Evolutionary conservation across 2,888 invertebrate species (phyloP).

Genomic region (Pharmacophagus antenor): DNA sequence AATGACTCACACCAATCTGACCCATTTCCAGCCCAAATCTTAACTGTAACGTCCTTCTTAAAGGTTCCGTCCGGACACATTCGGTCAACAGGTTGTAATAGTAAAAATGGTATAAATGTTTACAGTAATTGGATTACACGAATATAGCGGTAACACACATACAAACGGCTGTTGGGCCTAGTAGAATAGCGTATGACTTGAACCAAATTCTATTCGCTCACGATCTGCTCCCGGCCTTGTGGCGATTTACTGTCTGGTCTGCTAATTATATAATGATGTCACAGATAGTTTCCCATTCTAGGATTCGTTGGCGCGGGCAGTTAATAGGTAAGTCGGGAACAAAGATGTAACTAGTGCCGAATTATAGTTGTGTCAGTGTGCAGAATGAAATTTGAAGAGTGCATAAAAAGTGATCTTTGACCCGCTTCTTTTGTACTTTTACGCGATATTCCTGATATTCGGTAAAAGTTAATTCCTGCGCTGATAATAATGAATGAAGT

Average conservation of each 20-base stretch:
- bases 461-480: neutral
- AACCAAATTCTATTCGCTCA: neutral
- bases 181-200: neutral
- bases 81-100: too few species aligned
- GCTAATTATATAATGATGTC: conserved; percentile 2
- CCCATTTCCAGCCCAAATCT: too few species aligned
- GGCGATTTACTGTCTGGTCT: neutral
- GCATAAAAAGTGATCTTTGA: neutral
- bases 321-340: neutral
- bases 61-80: too few species aligned
- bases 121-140: neutral
- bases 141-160: neutral
- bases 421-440: neutral
- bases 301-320: neutral
- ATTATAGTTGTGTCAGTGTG: neutral
- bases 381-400: neutral
- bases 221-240: neutral
- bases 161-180: neutral
- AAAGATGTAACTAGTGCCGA: neutral
- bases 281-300: conserved; percentile 1
- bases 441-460: neutral
- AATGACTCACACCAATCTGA: too few species aligned
- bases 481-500: neutral
- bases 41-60: too few species aligned
- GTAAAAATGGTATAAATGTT: too few species aligned